A percentile compares a stretch with the other conserved stretches of the same genome.
These are phyloP conservation scores for Protonibea diacanthus DNA, from an alignment of 2,797 vertebrate genomes.

Conservation along the genomic window DNA sequence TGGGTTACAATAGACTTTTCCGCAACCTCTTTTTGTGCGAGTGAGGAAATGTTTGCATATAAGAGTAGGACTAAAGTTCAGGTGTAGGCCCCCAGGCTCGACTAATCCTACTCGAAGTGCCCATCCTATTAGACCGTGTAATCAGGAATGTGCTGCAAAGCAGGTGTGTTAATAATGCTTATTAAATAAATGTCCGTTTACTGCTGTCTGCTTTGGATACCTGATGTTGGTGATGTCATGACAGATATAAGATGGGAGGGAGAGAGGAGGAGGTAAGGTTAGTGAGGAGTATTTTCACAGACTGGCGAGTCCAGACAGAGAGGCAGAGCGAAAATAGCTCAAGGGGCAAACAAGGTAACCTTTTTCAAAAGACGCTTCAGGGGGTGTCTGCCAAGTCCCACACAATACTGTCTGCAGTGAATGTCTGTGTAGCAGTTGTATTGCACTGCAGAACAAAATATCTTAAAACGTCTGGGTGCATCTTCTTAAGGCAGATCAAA, in stretches of 20 bases:
- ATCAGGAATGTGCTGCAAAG: constrained; percentile 85
- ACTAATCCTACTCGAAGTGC: constrained; percentile 79
- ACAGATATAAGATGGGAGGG: constrained; percentile 69
- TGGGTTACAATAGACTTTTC: constrained; percentile 44
- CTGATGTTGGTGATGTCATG: constrained; percentile 80
- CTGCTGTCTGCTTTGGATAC: constrained; percentile 85
- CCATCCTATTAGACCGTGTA: constrained; percentile 83
- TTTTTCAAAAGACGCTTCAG: constrained; percentile 82
- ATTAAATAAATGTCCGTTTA: constrained; percentile 83
- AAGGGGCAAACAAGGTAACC: constrained; percentile 86
- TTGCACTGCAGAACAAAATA: constrained; percentile 72
- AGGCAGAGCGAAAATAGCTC: constrained; percentile 82
- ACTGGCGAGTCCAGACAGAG: constrained; percentile 81
- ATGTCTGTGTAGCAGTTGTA: constrained; percentile 75
- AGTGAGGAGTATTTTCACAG: constrained; percentile 82
- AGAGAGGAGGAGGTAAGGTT: constrained; percentile 68
- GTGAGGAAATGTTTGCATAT: constrained; percentile 59
- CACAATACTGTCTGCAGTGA: constrained; percentile 84
- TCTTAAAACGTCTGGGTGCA: constrained; percentile 66
- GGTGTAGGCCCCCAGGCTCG: constrained; percentile 89
- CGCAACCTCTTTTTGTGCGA: constrained; percentile 40
- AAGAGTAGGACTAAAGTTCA: constrained; percentile 79
- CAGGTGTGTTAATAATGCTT: constrained; percentile 84
- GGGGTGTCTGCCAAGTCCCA: constrained; percentile 84
- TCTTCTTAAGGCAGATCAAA: constrained; percentile 58